Evolutionary conservation across 2,797 vertebrate species (phyloP).

Genomic region (Danio choprae): DNA sequence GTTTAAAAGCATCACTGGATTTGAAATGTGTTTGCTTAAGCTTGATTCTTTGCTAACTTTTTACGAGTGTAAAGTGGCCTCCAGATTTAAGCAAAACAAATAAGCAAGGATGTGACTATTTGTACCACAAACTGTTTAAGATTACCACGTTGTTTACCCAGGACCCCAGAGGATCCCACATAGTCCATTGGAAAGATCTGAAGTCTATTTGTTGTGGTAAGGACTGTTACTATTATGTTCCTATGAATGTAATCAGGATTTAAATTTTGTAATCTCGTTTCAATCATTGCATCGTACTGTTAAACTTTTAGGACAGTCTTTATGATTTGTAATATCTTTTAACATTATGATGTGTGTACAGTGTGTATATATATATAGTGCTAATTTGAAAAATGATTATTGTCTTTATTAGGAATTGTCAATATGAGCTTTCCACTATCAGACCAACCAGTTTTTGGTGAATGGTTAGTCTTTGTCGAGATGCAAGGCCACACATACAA

Average conservation of each 20-base stretch:
- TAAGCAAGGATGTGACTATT: conserved; percentile 13
- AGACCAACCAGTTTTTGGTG: conserved; percentile 92
- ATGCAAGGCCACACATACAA: conserved; percentile 91
- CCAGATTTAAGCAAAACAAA: conserved; percentile 20
- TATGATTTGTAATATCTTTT: not conserved
- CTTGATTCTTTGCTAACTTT: conserved; percentile 34
- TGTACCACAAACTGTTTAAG: conserved; percentile 22
- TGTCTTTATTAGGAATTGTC: conserved; percentile 79
- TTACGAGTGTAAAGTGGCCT: conserved; percentile 37
- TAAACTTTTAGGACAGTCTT: not conserved
- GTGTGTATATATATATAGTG: not conserved
- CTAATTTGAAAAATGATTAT: not conserved
- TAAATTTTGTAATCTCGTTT: not conserved
- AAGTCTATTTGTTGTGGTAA: conserved; percentile 89
- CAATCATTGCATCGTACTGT: not conserved
- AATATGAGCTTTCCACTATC: conserved; percentile 93
- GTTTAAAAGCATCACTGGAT: conserved; percentile 42
- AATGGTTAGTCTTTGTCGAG: conserved; percentile 91
- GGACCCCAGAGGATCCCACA: conserved; percentile 92
- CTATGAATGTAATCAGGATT: not conserved
- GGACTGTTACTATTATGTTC: conserved; percentile 31
- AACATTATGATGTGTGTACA: not conserved
- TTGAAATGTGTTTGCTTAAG: conserved; percentile 21
- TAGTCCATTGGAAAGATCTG: conserved; percentile 88
- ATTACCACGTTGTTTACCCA: conserved; percentile 65